These are phyloP conservation scores for Myripristis jacobus DNA, from an alignment of 2,797 vertebrate species.

Conservation along the genomic window DNA sequence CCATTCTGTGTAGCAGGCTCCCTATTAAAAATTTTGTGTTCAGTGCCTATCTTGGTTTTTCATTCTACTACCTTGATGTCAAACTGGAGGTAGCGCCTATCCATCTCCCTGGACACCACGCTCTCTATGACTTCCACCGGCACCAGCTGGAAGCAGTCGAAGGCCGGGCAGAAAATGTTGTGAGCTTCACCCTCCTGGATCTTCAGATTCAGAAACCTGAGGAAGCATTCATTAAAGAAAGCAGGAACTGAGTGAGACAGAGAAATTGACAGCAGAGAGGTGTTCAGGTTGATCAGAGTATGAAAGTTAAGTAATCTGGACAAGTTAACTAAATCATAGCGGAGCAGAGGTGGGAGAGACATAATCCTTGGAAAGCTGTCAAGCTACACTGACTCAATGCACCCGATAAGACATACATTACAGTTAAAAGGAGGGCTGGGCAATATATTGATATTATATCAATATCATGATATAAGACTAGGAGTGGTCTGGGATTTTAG, in stretches of 20 bases:
- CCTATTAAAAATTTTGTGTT: not conserved
- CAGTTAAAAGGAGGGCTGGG: too few relatives aligned
- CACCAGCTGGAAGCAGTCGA: constrained; percentile 97
- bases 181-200: constrained; percentile 99
- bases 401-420: too few relatives aligned
- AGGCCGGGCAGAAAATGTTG: constrained; percentile 98
- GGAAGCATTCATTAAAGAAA: constrained; percentile 18
- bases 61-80: constrained; percentile 92
- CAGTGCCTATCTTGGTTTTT: not conserved
- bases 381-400: too few relatives aligned
- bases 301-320: too few relatives aligned
- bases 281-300: too few relatives aligned
- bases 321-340: too few relatives aligned
- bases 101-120: constrained; percentile 99
- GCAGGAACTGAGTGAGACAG: not conserved
- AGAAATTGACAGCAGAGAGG: not conserved
- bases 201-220: constrained; percentile 97
- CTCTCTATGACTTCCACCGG: constrained; percentile 99
- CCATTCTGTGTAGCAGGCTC: not conserved
- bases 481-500: too few relatives aligned
- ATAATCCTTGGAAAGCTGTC: too few relatives aligned
- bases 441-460: too few relatives aligned
- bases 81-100: constrained; percentile 97
- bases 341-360: not conserved
- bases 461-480: too few relatives aligned